Base-by-base conservation (phyloP, 2,113 vertebrate species). In the Abramis brama region DNA sequence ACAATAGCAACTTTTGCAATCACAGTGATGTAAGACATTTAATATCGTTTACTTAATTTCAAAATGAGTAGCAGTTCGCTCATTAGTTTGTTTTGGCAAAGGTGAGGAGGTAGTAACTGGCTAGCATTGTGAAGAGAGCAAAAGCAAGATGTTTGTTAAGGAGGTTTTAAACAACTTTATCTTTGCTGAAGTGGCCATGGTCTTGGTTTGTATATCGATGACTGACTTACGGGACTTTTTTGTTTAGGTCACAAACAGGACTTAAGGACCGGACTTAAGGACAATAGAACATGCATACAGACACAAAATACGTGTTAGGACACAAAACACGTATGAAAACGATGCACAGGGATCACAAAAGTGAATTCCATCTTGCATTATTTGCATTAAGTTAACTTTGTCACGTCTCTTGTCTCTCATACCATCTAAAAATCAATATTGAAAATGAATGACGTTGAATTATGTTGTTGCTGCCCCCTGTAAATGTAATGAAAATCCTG, bases 191-290 rank as follows among this genome's bases (percentile, higher is more conserved):
- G 68, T 84, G 89, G 66, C 85, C 86, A 86, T 66, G 89, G 90
- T 86, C 82, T 90, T 89, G 89, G 87, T 66, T 68, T 92, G 83
- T 80, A 92, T 88, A 76, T 47, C 23, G 45, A 76, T 57, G 80
- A 78, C 60, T 27, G 39, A 68, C 55, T 86, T 62, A 25, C 50
- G 43, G 77, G 71, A 33, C 81, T 86, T 89, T 83, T 83, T 64
- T 73, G 73, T 88, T 88, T 87, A 80, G 82, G 19, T 73, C 86
- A 75, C 64, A 77, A 36, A 73, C 47, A 25, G 11, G 66, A 64
- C 71, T 86, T 43, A 43, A 43, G 81, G 68, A 83, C 76, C 39
- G 50, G 59, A 85, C 84, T 62, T 52, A 68, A 76, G n/a, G 52
- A 30, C 62, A 36, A 57, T 60, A 50, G 25, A 39, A 30, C 59